Percentiles rank a stretch among this genome's conserved stretches.
These are phyloP conservation scores for Psittacula derbiana DNA, from an alignment of 2,797 vertebrate species.

Conservation along the genomic window DNA sequence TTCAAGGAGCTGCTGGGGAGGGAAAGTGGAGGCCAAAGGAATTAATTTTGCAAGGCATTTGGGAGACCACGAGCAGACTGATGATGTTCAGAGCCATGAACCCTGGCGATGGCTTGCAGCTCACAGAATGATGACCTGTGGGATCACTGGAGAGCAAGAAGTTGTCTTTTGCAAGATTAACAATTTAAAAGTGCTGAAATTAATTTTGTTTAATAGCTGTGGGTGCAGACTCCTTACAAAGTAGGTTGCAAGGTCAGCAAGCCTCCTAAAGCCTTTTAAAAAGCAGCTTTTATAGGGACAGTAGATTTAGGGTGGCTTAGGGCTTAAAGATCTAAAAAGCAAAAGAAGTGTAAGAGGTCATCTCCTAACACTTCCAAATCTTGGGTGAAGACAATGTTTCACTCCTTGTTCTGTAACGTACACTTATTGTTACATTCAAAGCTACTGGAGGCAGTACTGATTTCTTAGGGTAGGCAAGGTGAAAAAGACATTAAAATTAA, in stretches of 20 bases:
- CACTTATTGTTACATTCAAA: not conserved
- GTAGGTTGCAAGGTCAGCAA: conserved; percentile 61
- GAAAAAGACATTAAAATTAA: not conserved
- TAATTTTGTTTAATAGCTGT: conserved; percentile 67
- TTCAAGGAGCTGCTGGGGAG: not conserved
- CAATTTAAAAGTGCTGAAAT: conserved; percentile 68
- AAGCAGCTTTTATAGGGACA: conserved; percentile 44
- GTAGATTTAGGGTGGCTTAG: conserved; percentile 45
- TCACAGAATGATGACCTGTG: conserved; percentile 29
- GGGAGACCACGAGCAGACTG: conserved; percentile 35
- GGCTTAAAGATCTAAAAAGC: conserved; percentile 38
- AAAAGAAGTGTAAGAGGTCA: conserved; percentile 23
- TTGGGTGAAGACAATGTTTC: not conserved
- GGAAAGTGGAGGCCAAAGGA: not conserved
- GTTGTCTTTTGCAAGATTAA: conserved; percentile 65
- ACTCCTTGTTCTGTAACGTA: not conserved
- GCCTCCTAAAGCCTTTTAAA: conserved; percentile 60
- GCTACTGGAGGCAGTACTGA: not conserved
- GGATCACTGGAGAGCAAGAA: conserved; percentile 56
- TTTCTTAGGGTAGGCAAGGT: not conserved
- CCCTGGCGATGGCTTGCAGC: conserved; percentile 13
- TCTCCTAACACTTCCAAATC: not conserved
- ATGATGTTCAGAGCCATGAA: conserved; percentile 23
- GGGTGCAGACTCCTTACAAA: conserved; percentile 61
- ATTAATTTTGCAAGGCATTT: conserved; percentile 28